Percentiles rank a stretch among this genome's conserved stretches.
Conservation (phyloP, 1,140 invertebrate species). For the Drosophila nigromelanica region DNA sequence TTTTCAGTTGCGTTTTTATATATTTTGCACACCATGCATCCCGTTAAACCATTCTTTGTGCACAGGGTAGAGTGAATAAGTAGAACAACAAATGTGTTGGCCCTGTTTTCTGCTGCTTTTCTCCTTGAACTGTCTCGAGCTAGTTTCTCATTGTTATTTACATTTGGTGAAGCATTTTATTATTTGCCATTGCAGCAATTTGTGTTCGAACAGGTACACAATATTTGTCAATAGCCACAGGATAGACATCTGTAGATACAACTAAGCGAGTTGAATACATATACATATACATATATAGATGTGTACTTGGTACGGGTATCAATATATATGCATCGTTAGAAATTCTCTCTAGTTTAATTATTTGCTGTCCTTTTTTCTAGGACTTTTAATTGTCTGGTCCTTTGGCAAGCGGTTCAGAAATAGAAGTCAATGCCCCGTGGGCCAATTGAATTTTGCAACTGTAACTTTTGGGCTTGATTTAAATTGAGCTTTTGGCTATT, state of each 20-base stretch:
- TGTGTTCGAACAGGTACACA: constrained; percentile 41
- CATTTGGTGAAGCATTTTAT: constrained; percentile 52
- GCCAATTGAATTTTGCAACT: constrained; percentile 23
- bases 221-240: constrained; percentile 45
- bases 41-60: too few species aligned
- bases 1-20: too few species aligned
- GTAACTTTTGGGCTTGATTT: constrained; percentile 26
- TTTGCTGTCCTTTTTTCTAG: constrained; percentile 29
- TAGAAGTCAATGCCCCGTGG: constrained; percentile 24
- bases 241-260: constrained; percentile 30
- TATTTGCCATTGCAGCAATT: constrained; percentile 54
- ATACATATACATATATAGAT: background rate
- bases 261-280: background rate
- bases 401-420: constrained; percentile 8
- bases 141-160: constrained; percentile 51
- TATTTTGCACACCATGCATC: too few species aligned
- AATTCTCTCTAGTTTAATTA: constrained; percentile 38
- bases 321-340: constrained; percentile 4
- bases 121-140: constrained; percentile 25
- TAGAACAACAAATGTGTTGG: constrained; percentile 18
- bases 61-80: constrained; percentile 1
- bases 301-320: too few species aligned
- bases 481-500: constrained; percentile 19
- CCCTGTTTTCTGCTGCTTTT: constrained; percentile 11
- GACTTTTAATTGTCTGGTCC: constrained; percentile 37